A percentile compares a stretch with the other conserved stretches of the same genome.
Evolutionary conservation across 1,140 invertebrate species (phyloP).

Genomic region (Hypsibius dujardini): DNA sequence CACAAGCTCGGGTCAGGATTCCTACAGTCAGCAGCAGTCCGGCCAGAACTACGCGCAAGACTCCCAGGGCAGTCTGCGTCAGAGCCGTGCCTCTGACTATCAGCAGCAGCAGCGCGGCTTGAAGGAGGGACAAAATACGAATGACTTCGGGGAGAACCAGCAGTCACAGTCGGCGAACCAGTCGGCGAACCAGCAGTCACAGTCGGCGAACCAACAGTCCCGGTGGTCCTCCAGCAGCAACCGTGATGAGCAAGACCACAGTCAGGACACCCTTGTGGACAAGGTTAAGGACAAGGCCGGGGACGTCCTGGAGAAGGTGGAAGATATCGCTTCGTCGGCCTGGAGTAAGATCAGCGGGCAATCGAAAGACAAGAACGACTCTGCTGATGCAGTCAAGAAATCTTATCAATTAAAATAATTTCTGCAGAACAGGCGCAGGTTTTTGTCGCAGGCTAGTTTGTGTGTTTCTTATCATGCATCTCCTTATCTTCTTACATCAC

Average conservation of each 20-base stretch:
- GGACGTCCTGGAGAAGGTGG: background rate
- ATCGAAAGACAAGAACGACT: no score
- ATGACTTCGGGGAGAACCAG: background rate
- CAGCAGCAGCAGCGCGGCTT: background rate
- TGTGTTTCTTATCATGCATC: no score
- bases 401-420: no score
- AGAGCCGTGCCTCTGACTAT: background rate
- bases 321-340: slow-evolving; percentile 2
- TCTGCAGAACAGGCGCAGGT: no score
- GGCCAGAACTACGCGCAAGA: background rate
- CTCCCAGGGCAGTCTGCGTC: background rate
- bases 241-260: background rate
- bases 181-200: no score
- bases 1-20: no score
- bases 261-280: background rate
- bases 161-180: background rate
- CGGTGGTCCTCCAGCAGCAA: background rate
- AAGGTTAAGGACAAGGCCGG: background rate
- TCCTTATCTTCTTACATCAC: no score
- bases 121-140: background rate
- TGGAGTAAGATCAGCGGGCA: slow-evolving; percentile 9
- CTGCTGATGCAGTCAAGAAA: no score
- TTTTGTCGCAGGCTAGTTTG: no score
- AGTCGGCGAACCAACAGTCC: no score
- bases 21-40: no score